Percentiles rank a stretch among this genome's conserved stretches.
Evolutionary conservation across 2,888 invertebrate species (phyloP).

Genomic region (Panopea generosa): DNA sequence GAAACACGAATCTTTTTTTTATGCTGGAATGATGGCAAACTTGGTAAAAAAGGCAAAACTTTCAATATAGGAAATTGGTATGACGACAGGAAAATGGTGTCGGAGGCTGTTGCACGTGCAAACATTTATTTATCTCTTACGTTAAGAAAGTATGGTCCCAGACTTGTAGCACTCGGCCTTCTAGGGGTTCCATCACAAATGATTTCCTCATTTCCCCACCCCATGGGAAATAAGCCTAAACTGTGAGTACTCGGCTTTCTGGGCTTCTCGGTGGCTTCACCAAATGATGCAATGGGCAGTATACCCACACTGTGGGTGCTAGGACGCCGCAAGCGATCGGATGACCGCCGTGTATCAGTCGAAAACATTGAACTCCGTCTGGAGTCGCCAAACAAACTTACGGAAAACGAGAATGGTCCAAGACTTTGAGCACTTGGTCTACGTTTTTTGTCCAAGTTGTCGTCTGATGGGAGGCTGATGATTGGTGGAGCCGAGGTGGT

Average conservation of each 20-base stretch:
- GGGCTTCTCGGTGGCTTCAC: slow-evolving; percentile 75
- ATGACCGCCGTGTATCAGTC: slow-evolving; percentile 57
- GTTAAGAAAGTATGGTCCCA: slow-evolving; percentile 68
- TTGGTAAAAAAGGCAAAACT: not conserved
- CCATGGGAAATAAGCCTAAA: slow-evolving; percentile 77
- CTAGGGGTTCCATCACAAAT: slow-evolving; percentile 66
- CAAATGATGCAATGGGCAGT: slow-evolving; percentile 78
- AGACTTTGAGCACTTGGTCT: slow-evolving; percentile 83
- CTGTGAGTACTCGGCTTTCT: slow-evolving; percentile 82
- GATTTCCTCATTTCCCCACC: slow-evolving; percentile 70
- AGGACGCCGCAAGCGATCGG: slow-evolving; percentile 67
- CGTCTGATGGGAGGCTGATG: slow-evolving; percentile 76
- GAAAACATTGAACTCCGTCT: slow-evolving; percentile 61
- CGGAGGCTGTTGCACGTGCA: slow-evolving; percentile 8
- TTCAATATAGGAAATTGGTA: not conserved
- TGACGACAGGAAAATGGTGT: not conserved
- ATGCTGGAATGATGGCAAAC: too few species aligned
- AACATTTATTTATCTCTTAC: slow-evolving; percentile 38
- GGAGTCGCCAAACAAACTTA: slow-evolving; percentile 77
- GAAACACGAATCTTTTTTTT: too few species aligned
- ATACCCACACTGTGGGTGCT: slow-evolving; percentile 80
- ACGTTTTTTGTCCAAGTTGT: slow-evolving; percentile 75
- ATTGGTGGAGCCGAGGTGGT: slow-evolving; percentile 72
- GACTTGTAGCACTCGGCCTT: slow-evolving; percentile 76
- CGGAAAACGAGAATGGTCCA: slow-evolving; percentile 80